Evolutionary conservation across 2,888 invertebrate genomes (phyloP), one percentile per base, ranked within the genome.

Genomic region (Tanytarsus gracilentus): DNA sequence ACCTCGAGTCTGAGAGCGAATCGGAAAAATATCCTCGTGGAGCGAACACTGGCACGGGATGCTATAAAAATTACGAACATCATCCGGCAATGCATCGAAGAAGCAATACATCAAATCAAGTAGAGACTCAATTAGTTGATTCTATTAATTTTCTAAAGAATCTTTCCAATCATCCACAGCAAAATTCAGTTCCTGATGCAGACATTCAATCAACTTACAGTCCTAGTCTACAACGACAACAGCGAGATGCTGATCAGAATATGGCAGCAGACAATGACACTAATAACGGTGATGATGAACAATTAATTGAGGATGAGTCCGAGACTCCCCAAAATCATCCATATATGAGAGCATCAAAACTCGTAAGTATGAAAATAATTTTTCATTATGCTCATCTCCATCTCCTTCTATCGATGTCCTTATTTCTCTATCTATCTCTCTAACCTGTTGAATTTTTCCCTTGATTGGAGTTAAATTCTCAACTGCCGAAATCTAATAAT

Each of bases 11-110:
- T 74, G 77, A 77, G 58, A 79, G 77, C 63, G 82, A 81, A 66
- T 78, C 78, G 62, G 74, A 74, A 63, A 77, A 79, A 61, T 86
- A 85, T 72, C 81, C 80, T 64, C n/a, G n/a, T n/a, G n/a, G n/a
- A n/a, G 81, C 83, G 65, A 86, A 85, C 69, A 85, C 85, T 65
- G 85, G 80, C 65, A 81, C 82, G 64, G 86, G 85, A 69, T 87
- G 86, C 77, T 86, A 85, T 77, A 82, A 82, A 71, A 86, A 85
- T 75, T 87, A 83, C 74, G 87, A 88, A 71, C 86, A 86, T 75
- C 36, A 65, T 59, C 63, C 23, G 49, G 44, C 40, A 27, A 51
- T 23, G n/a, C 44, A 58, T 29, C 33, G 60, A 7, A 40, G 49
- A n/a, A 30, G 14, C 21, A 59, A 49, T 44, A 3, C 26, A 16